Base-by-base conservation (phyloP, 2,888 invertebrate species). In the Drosophila longiperda region DNA sequence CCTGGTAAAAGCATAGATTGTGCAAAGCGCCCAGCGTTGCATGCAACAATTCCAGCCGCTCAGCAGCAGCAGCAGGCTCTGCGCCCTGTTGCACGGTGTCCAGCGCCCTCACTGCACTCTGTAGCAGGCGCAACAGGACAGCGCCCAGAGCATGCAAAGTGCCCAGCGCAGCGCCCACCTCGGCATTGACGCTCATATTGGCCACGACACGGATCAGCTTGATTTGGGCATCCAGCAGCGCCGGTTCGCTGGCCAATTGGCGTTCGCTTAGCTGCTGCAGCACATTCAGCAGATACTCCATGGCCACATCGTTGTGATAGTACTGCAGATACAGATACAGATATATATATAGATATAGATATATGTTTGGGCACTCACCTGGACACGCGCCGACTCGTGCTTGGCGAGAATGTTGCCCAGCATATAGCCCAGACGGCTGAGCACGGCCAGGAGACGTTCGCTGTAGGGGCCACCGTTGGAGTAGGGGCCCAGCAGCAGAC, bases 391-490 rank as follows among this genome's bases (percentile, higher is more conserved):
- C 49, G 94, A 94, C 71, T 97, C 96, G 85, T 95, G 95, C 80
- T 95, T 96, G 26, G 97, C 97, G 89, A 97, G 96, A 93, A 97
- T 95, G 92, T 98, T 98, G 29, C 98, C 97, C 50, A 98, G 94
- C 73, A 97, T 96, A 92, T 97, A 98, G 2, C 97, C 96, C 60
- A 97, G 94, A 3, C 97, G 94, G 66, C 93, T 92, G 8, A 93
- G 82, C 12, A 93, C 74, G 8, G 92, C 90, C 52, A 93, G 68
- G 9, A 90, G 64, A 9, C 93, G 93, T 54, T 93, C 93, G 9
- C 87, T 87, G 62, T 75, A 71, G 17, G 73, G 78, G 3, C 54
- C 74, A 20, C 71, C 80, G 40, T 89, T 87, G 33, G 82, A 85
- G 40, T 91, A 91, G 4, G 93, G 93, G 11, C 93, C 93, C 67